A percentile compares a stretch with the other conserved stretches of the same genome.
Conservation (phyloP, 2,888 invertebrate genomes). For the Melieria crassipennis region DNA sequence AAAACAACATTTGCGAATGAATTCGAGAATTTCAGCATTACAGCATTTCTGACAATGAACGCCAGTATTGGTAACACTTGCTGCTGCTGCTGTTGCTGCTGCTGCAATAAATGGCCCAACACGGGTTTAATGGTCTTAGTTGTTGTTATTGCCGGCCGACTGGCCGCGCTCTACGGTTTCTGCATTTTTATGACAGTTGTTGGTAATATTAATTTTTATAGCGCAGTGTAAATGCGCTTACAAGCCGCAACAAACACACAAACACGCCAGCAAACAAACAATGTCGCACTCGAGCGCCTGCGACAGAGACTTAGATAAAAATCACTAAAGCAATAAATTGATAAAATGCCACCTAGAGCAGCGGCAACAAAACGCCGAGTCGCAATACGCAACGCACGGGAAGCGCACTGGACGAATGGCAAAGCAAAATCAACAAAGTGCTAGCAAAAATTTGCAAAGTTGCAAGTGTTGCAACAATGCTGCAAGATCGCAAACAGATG, state of each 20-base stretch:
- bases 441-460: too few species aligned
- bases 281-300: too few species aligned
- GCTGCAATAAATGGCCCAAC: neutral
- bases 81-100: conserved; percentile 37
- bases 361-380: neutral
- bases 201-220: conserved; percentile 33
- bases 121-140: neutral
- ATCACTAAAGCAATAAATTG: conserved; percentile 63
- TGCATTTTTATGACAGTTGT: conserved; percentile 1
- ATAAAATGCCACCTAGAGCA: conserved; percentile 54
- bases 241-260: conserved; percentile 42
- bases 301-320: conserved; percentile 53
- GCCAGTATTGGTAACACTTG: conserved; percentile 29
- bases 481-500: too few species aligned
- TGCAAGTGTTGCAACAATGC: too few species aligned
- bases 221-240: conserved; percentile 36
- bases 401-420: too few species aligned
- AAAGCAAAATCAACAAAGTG: too few species aligned
- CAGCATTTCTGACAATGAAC: conserved; percentile 9
- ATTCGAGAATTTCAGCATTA: conserved; percentile 9
- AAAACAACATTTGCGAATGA: conserved; percentile 56
- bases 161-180: too few species aligned
- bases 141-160: neutral
- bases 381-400: too few species aligned
- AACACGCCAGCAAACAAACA: too few species aligned